Base-by-base conservation (phyloP, 2,888 invertebrate species). In the Sisyra terminalis region DNA sequence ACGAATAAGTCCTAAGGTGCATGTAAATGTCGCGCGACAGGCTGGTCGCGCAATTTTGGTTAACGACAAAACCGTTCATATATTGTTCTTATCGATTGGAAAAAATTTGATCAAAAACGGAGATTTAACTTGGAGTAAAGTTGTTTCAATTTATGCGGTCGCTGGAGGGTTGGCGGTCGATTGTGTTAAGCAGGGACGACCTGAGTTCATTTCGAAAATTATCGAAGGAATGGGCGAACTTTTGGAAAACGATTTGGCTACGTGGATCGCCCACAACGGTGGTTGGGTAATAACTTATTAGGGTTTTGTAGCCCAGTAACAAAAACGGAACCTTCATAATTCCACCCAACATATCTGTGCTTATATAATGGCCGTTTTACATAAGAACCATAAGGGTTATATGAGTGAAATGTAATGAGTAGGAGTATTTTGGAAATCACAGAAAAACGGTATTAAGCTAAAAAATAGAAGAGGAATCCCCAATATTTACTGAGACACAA, bases 91-190 rank as follows among this genome's bases (percentile, higher is more conserved):
- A 30, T 75, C 80, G 9, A 71, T 86, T 8, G 80, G 80, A 1
- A 67, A 79, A 17, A 75, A 83, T 45, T 66, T 85, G 40, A 75
- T 83, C 49, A 73, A 78, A 44, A 64, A 69, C 29, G 82, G 69
- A 29, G 82, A 81, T 51, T 77, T 83, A 46, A 82, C 77, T 1
- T 86, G 85, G 86, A 78, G 81, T 44, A 85, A 84, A 65, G 76
- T 84, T 37, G 76, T 84, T 43, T 81, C 87, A 0, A 67, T 89
- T 29, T 86, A 78, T 60, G 82, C 84, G 30, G 73, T 89, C 7
- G 82, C 86, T 41, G 87, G 86, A 1, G 86, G 84, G 0, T 66
- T 89, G 11, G 85, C 88, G 1, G 76, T 82, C 10, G 89, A 89
- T 54, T 78, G 83, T 64, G 69, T 85, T 53, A 57, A 80, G 49